Conservation (phyloP, 2,888 invertebrate genomes). For the Branchellion lobata region DNA sequence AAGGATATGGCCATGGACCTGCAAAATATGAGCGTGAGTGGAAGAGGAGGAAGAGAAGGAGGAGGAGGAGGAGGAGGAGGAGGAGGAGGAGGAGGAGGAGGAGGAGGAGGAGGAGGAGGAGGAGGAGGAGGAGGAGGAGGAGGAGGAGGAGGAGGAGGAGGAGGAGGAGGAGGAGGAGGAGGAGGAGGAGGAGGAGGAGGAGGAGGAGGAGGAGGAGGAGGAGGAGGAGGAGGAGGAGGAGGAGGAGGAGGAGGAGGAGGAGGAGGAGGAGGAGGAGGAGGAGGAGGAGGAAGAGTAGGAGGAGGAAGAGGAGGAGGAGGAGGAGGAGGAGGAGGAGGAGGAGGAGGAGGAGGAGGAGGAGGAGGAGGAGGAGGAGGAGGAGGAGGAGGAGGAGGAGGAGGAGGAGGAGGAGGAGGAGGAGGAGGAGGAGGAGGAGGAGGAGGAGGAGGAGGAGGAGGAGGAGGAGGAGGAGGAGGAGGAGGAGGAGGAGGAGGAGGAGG, state of each 20-base stretch:
- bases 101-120: neutral
- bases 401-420: neutral
- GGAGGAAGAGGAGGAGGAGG: neutral
- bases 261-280: neutral
- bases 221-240: neutral
- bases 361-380: neutral
- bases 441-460: neutral
- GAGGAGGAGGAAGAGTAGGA: neutral
- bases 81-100: neutral
- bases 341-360: constrained; percentile 2
- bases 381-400: neutral
- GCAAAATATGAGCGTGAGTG: constrained; percentile 70
- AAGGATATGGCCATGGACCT: constrained; percentile 68
- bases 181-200: neutral
- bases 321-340: neutral
- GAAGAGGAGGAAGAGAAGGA: neutral
- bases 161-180: neutral
- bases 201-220: constrained; percentile 5
- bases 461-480: neutral
- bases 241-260: neutral
- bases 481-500: neutral
- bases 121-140: neutral
- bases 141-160: neutral
- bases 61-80: neutral
- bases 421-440: neutral